Evolutionary conservation across 37 sponge, comb jelly and placozoan species (phyloP), one percentile per base, ranked within the genome.

Genomic region (Ephydatia muelleri): DNA sequence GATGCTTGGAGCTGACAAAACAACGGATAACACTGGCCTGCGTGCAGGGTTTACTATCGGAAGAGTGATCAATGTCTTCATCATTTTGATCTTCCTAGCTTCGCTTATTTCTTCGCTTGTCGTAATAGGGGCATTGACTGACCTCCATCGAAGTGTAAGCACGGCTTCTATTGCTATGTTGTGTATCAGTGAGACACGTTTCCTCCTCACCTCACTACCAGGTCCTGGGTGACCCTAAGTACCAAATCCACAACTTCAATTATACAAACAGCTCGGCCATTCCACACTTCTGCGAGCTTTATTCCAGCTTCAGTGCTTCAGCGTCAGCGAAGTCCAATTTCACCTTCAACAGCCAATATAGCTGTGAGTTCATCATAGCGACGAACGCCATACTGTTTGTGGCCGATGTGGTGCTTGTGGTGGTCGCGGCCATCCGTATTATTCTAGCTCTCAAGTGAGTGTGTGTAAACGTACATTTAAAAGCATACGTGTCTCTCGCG

Each of bases 381-480:
- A 76, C 76, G 3, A 79, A 78, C 34, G 78, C 67, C 3, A 67
- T 89, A 30, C 8, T 89, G 34, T 86, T 76, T 33, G 19, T 78
- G 0, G 33, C 38, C 0, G 78, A 76, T 3, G 65, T 88, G 21
- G 76, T 65, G 4, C 83, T 87, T 80, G 33, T 83, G 21, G 73
- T 93, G 38, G 57, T 83, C 2, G 35, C 38, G 9, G 70, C 89
- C 23, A 31, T 86, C 69, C 65, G 90, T 74, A 72, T 34, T 11
- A 49, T 93, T 0, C 22, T 89, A 2, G 67, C 86, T 49, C 72
- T 49, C 12, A 67, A 93, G 93, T 93, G 43, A 92, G 93, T 82
- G 25, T 13, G 25, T 65, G 34, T 40, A 29, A 34, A 27, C 49
- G n/a, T 78, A 9, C 16, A 49, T 27, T 11, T 65, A 65, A 21